These are phyloP conservation scores for Sciurus carolinensis DNA, from an alignment of 2,797 vertebrate species.

Conservation along the genomic window DNA sequence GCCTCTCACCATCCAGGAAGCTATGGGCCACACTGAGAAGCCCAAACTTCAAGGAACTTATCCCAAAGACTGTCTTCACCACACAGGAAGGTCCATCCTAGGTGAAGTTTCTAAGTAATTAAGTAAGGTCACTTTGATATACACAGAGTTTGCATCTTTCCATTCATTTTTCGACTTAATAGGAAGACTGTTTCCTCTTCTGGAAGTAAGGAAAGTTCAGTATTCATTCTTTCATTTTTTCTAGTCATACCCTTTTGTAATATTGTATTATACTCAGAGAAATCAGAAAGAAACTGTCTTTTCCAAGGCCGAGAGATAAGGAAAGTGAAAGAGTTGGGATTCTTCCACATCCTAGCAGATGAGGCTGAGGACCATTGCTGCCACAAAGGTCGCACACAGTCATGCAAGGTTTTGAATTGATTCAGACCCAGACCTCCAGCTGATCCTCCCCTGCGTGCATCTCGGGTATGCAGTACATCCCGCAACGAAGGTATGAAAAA, in stretches of 20 bases:
- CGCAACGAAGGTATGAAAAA: not conserved
- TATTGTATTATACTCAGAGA: not conserved
- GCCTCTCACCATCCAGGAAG: not conserved
- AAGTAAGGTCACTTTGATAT: not conserved
- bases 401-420: not conserved
- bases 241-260: not conserved
- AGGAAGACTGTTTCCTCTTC: not conserved
- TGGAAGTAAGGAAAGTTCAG: not conserved
- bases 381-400: rapidly evolving
- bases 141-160: not conserved
- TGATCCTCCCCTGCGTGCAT: not conserved
- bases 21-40: not conserved
- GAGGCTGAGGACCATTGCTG: not conserved
- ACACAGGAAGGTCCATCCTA: not conserved
- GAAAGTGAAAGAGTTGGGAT: not conserved
- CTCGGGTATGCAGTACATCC: not conserved
- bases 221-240: not conserved
- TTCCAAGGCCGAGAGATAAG: not conserved
- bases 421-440: rapidly evolving
- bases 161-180: not conserved
- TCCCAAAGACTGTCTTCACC: not conserved
- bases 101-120: not conserved
- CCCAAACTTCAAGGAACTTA: not conserved
- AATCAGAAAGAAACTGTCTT: not conserved
- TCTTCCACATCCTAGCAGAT: too few relatives aligned